Evolutionary conservation across 2,113 vertebrate genomes (phyloP).

Genomic region (Perccottus glenii): DNA sequence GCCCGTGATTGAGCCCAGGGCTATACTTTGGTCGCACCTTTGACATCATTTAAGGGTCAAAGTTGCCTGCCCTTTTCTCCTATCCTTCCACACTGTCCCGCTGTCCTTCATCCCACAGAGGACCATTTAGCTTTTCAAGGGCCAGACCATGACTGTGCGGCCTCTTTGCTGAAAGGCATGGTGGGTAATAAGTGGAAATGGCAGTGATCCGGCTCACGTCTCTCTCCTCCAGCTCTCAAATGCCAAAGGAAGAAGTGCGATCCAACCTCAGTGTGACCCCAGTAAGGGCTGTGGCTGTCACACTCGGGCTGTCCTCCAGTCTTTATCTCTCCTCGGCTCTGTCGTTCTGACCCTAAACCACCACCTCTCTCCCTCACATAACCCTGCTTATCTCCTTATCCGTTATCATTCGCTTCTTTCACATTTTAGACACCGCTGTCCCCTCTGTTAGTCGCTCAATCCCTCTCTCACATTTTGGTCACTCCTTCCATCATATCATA

Average conservation of each 20-base stretch:
- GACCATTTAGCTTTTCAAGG: conserved; percentile 65
- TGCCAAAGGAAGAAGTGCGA: conserved; percentile 69
- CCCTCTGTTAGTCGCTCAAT: background rate
- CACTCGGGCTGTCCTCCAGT: conserved; percentile 28
- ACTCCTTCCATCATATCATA: conserved; percentile 40
- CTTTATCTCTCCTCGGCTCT: conserved; percentile 44
- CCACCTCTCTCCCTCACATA: conserved; percentile 32
- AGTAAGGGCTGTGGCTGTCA: conserved; percentile 47
- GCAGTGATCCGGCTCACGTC: conserved; percentile 70
- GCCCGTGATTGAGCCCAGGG: conserved; percentile 7
- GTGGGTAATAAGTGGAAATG: conserved; percentile 79
- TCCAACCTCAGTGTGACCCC: conserved; percentile 58
- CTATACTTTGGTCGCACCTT: conserved; percentile 14
- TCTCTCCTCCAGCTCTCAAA: conserved; percentile 50
- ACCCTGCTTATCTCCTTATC: conserved; percentile 39
- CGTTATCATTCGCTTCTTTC: conserved; percentile 37
- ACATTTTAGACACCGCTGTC: conserved; percentile 34
- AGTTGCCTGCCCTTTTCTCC: conserved; percentile 14
- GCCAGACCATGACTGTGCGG: conserved; percentile 66
- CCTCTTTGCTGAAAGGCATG: conserved; percentile 73
- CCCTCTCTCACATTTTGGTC: conserved; percentile 42
- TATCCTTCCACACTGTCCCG: conserved; percentile 34
- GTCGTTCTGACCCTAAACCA: conserved; percentile 44
- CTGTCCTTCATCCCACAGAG: conserved; percentile 55
- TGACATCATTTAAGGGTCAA: conserved; percentile 25